Evolutionary conservation across 2,888 invertebrate genomes (phyloP).

Genomic region (Silvanus unidentatus): DNA sequence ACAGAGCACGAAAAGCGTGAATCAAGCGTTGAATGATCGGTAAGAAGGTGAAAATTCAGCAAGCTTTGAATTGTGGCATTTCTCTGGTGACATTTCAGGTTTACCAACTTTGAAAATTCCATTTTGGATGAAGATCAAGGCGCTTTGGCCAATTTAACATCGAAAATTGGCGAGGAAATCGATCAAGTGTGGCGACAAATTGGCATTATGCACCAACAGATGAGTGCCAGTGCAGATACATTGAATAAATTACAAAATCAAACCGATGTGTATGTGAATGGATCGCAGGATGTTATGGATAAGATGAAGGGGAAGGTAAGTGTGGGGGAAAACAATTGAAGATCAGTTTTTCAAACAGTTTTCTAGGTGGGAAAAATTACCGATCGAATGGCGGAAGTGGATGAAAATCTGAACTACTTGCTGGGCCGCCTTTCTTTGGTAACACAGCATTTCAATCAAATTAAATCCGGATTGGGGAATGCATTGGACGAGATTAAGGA

Average conservation of each 20-base stretch:
- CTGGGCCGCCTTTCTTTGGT: constrained; percentile 73
- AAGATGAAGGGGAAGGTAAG: constrained; percentile 74
- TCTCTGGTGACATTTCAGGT: constrained; percentile 42
- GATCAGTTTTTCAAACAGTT: constrained; percentile 3
- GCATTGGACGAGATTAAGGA: constrained; percentile 66
- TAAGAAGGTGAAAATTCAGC: constrained; percentile 24
- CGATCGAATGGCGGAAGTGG: constrained; percentile 68
- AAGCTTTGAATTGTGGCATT: not conserved
- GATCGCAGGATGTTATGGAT: constrained; percentile 68
- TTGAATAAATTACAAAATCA: constrained; percentile 72
- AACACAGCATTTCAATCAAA: constrained; percentile 78
- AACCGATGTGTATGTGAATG: constrained; percentile 74
- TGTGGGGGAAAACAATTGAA: constrained; percentile 15
- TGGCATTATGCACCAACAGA: constrained; percentile 80
- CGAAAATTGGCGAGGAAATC: constrained; percentile 73
- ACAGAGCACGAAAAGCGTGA: constrained; percentile 59
- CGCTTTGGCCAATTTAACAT: constrained; percentile 66
- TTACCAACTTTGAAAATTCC: constrained; percentile 63
- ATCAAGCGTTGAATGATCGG: constrained; percentile 60
- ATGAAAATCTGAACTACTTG: constrained; percentile 75
- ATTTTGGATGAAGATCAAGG: constrained; percentile 68
- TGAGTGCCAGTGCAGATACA: constrained; percentile 67
- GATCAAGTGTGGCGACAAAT: constrained; percentile 87
- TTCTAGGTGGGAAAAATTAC: constrained; percentile 69
- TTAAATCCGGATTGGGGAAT: constrained; percentile 67